These are phyloP conservation scores for Agelastica alni DNA, from an alignment of 2,888 invertebrate genomes.

Conservation along the genomic window DNA sequence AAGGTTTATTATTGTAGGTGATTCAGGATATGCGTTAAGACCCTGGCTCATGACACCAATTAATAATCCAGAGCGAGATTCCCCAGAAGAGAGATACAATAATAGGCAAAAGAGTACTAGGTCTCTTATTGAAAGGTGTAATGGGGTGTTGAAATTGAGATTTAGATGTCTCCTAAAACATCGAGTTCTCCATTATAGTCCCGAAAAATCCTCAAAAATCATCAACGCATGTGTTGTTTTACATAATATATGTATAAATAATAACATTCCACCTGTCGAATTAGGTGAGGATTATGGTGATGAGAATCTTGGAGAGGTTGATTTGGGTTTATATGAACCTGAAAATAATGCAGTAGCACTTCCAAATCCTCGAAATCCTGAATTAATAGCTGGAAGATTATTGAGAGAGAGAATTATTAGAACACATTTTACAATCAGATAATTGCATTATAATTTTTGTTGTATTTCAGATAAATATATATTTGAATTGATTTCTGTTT, in stretches of 20 bases:
- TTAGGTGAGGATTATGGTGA: constrained; percentile 2
- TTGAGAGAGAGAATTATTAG: constrained; percentile 7
- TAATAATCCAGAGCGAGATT: background rate
- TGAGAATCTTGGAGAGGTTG: constrained; percentile 9
- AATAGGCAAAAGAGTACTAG: background rate
- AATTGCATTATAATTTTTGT: no score
- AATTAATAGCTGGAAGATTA: constrained; percentile 6
- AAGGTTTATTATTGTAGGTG: no score
- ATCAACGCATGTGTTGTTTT: constrained; percentile 34
- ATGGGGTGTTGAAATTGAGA: background rate
- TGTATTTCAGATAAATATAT: no score
- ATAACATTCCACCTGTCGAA: constrained; percentile 12
- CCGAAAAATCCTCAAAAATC: constrained; percentile 21
- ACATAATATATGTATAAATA: constrained; percentile 34
- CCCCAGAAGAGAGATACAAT: constrained; percentile 1
- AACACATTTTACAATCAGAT: constrained; percentile 2
- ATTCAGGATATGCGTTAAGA: constrained; percentile 10
- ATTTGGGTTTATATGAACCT: constrained; percentile 10
- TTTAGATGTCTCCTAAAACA: constrained; percentile 1
- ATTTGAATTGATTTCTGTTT: no score
- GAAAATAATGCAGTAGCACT: constrained; percentile 6
- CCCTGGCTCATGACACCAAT: constrained; percentile 13
- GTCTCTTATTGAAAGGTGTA: background rate
- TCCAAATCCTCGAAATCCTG: constrained; percentile 12
- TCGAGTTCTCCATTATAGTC: constrained; percentile 7